Conservation (phyloP, 1,140 invertebrate genomes). For the Nilaparvata lugens region DNA sequence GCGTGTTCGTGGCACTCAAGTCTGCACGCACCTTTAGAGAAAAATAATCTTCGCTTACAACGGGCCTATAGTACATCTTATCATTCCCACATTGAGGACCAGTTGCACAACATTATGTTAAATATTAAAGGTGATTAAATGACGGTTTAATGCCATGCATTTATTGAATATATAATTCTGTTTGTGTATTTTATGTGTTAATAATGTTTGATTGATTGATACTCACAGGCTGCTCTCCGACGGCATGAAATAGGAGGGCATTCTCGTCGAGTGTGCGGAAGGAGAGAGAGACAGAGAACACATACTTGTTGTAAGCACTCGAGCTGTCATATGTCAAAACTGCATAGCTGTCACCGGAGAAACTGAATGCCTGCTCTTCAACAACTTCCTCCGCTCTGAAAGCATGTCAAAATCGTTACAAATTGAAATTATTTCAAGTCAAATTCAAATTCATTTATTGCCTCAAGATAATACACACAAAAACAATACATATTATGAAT, state of each 20-base stretch:
- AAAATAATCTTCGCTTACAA: too few species aligned
- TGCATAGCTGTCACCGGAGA: constrained; percentile 71
- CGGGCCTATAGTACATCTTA: too few species aligned
- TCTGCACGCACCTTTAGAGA: too few species aligned
- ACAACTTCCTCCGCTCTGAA: constrained; percentile 43
- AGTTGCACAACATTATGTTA: too few species aligned
- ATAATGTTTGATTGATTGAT: constrained; percentile 16
- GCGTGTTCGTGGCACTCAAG: too few species aligned
- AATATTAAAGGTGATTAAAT: not conserved
- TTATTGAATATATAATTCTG: not conserved
- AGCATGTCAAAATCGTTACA: constrained; percentile 18
- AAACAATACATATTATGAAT: too few species aligned
- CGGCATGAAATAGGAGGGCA: constrained; percentile 73
- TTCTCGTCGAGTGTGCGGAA: constrained; percentile 84
- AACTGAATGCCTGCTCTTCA: constrained; percentile 48
- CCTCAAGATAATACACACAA: too few species aligned
- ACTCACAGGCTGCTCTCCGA: constrained; percentile 29
- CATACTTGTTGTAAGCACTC: constrained; percentile 54
- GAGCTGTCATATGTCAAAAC: constrained; percentile 49
- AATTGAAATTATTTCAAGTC: too few species aligned
- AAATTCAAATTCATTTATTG: too few species aligned
- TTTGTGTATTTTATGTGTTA: not conserved
- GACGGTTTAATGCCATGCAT: not conserved
- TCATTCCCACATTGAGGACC: too few species aligned
- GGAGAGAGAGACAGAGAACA: constrained; percentile 66